Evolutionary conservation across 1,140 invertebrate species (phyloP), one percentile per base, ranked within the genome.

Genomic region (Atta texana): DNA sequence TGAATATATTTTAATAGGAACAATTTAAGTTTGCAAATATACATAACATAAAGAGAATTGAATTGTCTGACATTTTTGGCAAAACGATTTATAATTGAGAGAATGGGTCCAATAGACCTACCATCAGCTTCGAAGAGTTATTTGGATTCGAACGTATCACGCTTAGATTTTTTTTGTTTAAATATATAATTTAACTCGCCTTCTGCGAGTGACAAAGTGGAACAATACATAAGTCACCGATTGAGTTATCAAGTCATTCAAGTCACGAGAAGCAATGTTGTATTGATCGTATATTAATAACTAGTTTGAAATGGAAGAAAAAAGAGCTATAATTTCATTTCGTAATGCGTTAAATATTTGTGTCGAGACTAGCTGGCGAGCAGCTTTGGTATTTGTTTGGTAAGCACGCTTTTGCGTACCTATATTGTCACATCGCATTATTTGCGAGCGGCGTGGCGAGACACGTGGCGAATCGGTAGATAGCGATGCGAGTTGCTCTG

Each of bases 281-380:
- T 44, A 44, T 68, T 12, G 31, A 39, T 44, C 34, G 64, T 68
- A 8, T 14, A 12, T 34, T 31, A 39, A 39, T 66, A 68, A 68
- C 64, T 21, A 44, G n/a, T 21, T 68, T 68, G 64, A 68, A 39
- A 21, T 66, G 64, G 8, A 24, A 16, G 24, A 12, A 57, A 21
- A 68, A 39, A n/a, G 5, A 12, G 31, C 1, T 7, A 28, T 6
- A 68, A 1, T 39, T 44, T 44, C 39, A 68, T 68, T 14, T 68
- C 64, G 4, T 44, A 68, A 44, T 12, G n/a, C 64, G 34, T 44
- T 39, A 68, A 68, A 68, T 44, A 68, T 44, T 68, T 10, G 34
- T 68, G n/a, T 39, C 64, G 18, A 68, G 31, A 66, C n/a, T 44
- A 18, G 16, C 3, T 44, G 64, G n/a, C n/a, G 18, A 44, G 18